Evolutionary conservation across 2,888 invertebrate genomes (phyloP), one percentile per base, ranked within the genome.

Genomic region (Melanchra persicariae): DNA sequence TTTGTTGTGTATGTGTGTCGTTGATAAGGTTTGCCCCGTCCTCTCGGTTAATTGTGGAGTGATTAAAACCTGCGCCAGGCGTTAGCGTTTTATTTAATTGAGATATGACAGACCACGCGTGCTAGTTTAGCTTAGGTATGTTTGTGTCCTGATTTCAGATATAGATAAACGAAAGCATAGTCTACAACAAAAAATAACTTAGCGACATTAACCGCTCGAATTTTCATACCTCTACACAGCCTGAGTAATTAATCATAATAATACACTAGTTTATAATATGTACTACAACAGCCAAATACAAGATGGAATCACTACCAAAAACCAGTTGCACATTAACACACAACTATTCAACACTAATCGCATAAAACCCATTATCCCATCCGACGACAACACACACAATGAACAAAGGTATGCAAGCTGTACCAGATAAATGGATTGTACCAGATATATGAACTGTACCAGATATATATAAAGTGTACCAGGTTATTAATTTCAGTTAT

Each of bases 1-100:
- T 90, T 91, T 91, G 90, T 91, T 89, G 70, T 84, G 86, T 85
- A 83, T 83, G 87, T 87, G 88, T 86, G 88, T 84, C 85, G 87
- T 85, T 85, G 89, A 91, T 89, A 90, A 91, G 87, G 84, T 85
- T 85, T 79, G 67, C 64, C 76, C 75, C 69, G 72, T 79, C 77
- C 80, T 79, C 77, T 87, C 84, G 87, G 87, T 87, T 90, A 87
- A 90, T 89, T 87, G 87, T 82, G 71, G 69, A 75, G 81, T 82
- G 83, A 82, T 82, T 80, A 77, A 77, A 83, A 70, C 68, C 73
- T 72, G 70, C 63, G 52, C 62, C 47, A 70, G 62, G 70, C 73
- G 75, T 71, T 71, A 75, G 71, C 45, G 57, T 74, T 83, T 73
- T 66, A 64, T 61, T 64, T 77, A 60, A 72, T 81, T 76, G 68